phyloP scores from a whole-genome alignment of 2,888 invertebrate species.

The Digitonthophagus gazella region DNA sequence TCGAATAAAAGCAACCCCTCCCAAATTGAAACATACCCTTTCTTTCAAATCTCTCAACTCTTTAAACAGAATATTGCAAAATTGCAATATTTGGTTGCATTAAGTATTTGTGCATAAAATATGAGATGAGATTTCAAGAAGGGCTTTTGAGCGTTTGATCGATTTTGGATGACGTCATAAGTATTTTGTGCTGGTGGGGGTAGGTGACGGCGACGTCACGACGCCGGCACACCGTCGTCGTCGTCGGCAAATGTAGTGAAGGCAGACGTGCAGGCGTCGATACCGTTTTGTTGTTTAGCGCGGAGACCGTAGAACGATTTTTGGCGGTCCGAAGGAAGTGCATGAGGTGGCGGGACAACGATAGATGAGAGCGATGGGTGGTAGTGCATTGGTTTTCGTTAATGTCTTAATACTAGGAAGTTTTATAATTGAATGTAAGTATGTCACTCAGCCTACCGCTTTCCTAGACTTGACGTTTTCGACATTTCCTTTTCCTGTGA shows the following conservation, averaged over 20 bases:
- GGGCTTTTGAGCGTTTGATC: slow-evolving; percentile 16
- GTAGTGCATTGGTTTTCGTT: slow-evolving; percentile 32
- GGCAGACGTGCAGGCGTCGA: slow-evolving; percentile 33
- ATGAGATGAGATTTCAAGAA: no score
- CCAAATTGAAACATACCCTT: no score
- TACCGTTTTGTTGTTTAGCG: slow-evolving; percentile 21
- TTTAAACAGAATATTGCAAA: no score
- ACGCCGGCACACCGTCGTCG: slow-evolving; percentile 20
- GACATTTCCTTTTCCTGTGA: no score
- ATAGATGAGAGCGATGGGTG: slow-evolving; percentile 34
- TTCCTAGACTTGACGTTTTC: no score
- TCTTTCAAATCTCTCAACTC: no score
- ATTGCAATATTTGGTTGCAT: no score
- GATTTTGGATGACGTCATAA: slow-evolving; percentile 18
- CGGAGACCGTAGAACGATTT: neutral
- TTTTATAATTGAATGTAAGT: slow-evolving; percentile 35
- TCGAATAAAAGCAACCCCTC: no score
- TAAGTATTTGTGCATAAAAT: no score
- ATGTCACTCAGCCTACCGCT: no score
- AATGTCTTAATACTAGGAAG: slow-evolving; percentile 33
- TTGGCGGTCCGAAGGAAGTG: slow-evolving; percentile 26
- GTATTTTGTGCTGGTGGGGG: slow-evolving; percentile 1
- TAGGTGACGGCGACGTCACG: slow-evolving; percentile 19
- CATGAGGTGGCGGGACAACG: slow-evolving; percentile 31
- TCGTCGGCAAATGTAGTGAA: slow-evolving; percentile 33